Evolutionary conservation across 2,113 vertebrate genomes (phyloP), one percentile per base, ranked within the genome.

Genomic region (Microcebus griseorufus): DNA sequence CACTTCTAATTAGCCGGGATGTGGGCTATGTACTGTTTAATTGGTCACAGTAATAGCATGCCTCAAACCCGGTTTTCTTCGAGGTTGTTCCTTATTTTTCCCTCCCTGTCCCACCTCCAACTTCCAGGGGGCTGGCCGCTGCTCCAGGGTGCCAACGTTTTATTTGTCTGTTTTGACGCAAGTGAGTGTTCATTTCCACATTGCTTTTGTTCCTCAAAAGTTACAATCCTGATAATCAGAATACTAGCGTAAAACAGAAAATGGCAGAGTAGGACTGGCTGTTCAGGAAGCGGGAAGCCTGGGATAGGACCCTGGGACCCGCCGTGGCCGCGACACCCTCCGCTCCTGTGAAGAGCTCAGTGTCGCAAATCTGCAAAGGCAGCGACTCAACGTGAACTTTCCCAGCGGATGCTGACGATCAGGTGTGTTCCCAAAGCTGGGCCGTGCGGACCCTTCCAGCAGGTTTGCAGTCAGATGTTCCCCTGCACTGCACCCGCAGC

Each of bases 401-500:
- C 97, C 80, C 70, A 93, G 96, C 92, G 60, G 95, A 58, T 51
- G 53, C 17, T 80, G 51, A 62, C 94, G 93, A 94, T 98, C 96
- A 97, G 78, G 81, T 97, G 92, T 97, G 58, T 90, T 96, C 93
- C 97, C 96, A 94, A 96, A 95, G 89, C 83, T 73, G 29, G 6
- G 95, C 96, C 78, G 48, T 34, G 84, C 25, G 86, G 98, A 97
- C 97, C 96, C 98, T 97, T 83, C 78, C 80, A 73, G 53, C 84
- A 94, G 97, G 98, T 96, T 96, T 98, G 95, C 45, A 85, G 92
- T 89, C 95, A 87, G 80, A 86, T 95, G 96, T 98, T 98, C 97
- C 98, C 97, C 96, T 95, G 95, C 95, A 92, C 93, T 90, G 79
- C 93, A 98, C 97, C 97, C 98, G 96, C 95, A 98, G 97, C 93